Evolutionary conservation across 2,888 invertebrate genomes (phyloP).

Genomic region (Sericinus montela): DNA sequence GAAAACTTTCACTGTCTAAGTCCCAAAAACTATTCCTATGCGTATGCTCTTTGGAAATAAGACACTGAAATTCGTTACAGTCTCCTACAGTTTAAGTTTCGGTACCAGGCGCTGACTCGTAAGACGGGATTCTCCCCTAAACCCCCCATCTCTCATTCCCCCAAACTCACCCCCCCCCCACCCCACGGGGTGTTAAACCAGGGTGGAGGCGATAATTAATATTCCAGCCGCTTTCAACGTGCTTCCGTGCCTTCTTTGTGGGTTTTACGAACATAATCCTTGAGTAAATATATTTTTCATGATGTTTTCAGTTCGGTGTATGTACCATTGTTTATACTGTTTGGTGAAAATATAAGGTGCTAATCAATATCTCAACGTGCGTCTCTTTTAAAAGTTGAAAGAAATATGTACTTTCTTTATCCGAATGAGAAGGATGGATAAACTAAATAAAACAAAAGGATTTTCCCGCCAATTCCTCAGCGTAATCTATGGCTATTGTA

Average conservation of each 20-base stretch:
- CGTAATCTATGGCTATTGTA: too few species aligned
- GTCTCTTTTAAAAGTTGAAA: too few species aligned
- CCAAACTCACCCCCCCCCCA: slow-evolving; percentile 11
- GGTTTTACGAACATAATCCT: slow-evolving; percentile 27
- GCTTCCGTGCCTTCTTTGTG: slow-evolving; percentile 36
- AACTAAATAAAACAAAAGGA: too few species aligned
- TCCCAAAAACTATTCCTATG: too few species aligned
- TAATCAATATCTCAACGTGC: not conserved
- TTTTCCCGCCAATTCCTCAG: too few species aligned
- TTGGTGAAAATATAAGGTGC: not conserved
- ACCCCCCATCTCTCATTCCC: slow-evolving; percentile 9
- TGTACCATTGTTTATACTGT: not conserved
- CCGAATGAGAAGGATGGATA: too few species aligned
- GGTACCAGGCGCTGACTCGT: slow-evolving; percentile 57
- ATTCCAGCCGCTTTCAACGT: slow-evolving; percentile 36
- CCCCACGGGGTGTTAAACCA: slow-evolving; percentile 23
- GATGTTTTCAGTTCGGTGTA: not conserved
- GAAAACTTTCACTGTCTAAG: too few species aligned
- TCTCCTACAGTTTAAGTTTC: slow-evolving; percentile 38
- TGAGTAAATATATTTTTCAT: slow-evolving; percentile 16
- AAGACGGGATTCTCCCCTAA: slow-evolving; percentile 31
- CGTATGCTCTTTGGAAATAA: too few species aligned
- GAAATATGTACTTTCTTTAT: too few species aligned
- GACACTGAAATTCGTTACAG: not conserved
- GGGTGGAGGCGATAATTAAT: slow-evolving; percentile 53